These are phyloP conservation scores for Dichetophora obliterata DNA, from an alignment of 2,888 invertebrate genomes.

Conservation along the genomic window DNA sequence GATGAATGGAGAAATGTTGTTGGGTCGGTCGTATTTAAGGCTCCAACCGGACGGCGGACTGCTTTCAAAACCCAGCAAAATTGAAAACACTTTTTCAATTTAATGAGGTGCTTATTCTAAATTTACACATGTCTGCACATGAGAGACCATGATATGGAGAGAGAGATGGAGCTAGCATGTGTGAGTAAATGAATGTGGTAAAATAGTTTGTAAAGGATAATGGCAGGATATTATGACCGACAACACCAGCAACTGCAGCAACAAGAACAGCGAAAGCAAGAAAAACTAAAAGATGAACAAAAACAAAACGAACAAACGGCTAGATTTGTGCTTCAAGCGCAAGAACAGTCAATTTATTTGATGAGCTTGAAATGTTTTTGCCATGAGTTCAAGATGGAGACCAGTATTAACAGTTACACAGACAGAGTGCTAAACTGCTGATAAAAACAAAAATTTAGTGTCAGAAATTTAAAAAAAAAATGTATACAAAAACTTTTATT, in stretches of 20 bases:
- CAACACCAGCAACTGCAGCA: neutral
- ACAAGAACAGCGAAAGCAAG: too few relatives aligned
- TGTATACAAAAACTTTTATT: too few relatives aligned
- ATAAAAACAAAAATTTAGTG: neutral
- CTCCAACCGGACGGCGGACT: neutral
- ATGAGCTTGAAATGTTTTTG: slow-evolving; percentile 19
- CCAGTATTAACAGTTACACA: neutral
- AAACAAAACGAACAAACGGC: neutral
- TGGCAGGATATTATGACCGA: slow-evolving; percentile 43
- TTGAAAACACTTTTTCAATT: slow-evolving; percentile 62
- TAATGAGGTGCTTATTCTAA: slow-evolving; percentile 64
- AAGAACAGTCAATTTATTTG: slow-evolving; percentile 15
- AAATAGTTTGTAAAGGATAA: slow-evolving; percentile 46
- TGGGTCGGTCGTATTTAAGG: neutral
- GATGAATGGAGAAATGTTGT: neutral
- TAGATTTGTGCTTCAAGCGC: neutral
- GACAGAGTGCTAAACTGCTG: neutral
- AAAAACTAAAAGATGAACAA: neutral
- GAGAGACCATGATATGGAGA: neutral
- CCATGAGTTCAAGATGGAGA: neutral
- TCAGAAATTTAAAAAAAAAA: neutral
- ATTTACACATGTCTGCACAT: slow-evolving; percentile 58
- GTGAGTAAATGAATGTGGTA: slow-evolving; percentile 41
- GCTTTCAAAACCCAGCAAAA: slow-evolving; percentile 51
- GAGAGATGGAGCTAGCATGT: neutral